Base-by-base conservation (phyloP, 2,113 vertebrate species). In the Atrichornis clamosus region DNA sequence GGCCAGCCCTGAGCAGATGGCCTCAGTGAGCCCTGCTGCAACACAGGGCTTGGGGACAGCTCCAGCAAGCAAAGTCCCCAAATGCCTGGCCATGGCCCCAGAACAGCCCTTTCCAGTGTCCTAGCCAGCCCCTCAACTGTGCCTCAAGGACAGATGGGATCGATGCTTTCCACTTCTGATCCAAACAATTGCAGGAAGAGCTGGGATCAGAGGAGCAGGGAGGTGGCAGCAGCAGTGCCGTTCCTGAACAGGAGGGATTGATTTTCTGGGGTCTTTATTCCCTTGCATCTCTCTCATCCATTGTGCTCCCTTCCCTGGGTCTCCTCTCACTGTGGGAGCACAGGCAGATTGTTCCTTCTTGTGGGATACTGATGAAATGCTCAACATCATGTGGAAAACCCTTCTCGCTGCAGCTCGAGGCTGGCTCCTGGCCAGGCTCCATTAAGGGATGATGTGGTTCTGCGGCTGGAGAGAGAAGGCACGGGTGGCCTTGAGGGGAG, bases 391-490 rank as follows among this genome's bases (percentile, higher is more conserved):
- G 59, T 83, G 78, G 95, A 73, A 84, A 94, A 47, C 64, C 73
- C 52, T 89, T 50, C 56, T 64, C 0, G 0, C 22, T 0, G 0
- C 78, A 75, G 84, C 84, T 42, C 5, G 0, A 9, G 0, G 0
- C 3, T 93, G 84, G 70, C 24, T 2, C 77, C 20, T 44, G 65
- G 87, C 90, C 92, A 78, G 0, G 27, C 56, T 84, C 76, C 47
- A 2, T 59, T 55, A 33, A 67, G 44, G 69, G 47, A 22, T 75
- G 55, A 33, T n/a, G 30, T 49, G 21, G 0, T 58, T 58, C 64
- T 78, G 41, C 0, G 0, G 55, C 67, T 90, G 80, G 32, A 80
- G 42, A 67, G 67, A 42, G 30, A 15, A 47, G 84, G 27, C 33
- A n/a, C 0, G 0, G 32, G 24, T 0, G 0, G 33, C 60, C 16